Evolutionary conservation across 2,888 invertebrate species (phyloP).

Genomic region (Julus scandinavius): DNA sequence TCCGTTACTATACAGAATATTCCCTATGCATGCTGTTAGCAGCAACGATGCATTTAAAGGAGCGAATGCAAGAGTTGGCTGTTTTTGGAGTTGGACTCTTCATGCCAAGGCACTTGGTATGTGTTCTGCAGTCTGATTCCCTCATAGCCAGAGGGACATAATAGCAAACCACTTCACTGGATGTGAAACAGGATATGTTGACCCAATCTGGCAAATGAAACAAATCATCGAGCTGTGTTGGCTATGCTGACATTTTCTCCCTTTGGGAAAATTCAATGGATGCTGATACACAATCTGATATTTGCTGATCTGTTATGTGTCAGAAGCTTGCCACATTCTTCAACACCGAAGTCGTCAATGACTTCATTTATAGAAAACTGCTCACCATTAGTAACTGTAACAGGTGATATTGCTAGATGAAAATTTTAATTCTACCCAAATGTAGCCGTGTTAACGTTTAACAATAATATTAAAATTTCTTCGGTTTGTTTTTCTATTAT

Average conservation of each 20-base stretch:
- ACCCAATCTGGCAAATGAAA: slow-evolving; percentile 35
- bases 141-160: slow-evolving; percentile 12
- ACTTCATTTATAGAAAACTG: background rate
- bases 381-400: too few relatives aligned
- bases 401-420: too few relatives aligned
- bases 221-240: slow-evolving; percentile 29
- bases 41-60: background rate
- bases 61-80: background rate
- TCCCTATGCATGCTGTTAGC: background rate
- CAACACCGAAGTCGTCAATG: background rate
- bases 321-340: background rate
- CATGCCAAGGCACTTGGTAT: slow-evolving; percentile 2
- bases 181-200: slow-evolving; percentile 35
- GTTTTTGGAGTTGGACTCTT: background rate
- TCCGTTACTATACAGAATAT: background rate
- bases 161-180: slow-evolving; percentile 11
- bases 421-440: too few relatives aligned
- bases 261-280: background rate
- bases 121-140: slow-evolving; percentile 1
- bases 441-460: too few relatives aligned
- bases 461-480: too few relatives aligned
- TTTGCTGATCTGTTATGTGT: background rate
- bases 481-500: too few relatives aligned
- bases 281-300: background rate
- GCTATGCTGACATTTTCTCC: slow-evolving; percentile 29